A percentile compares a stretch with the other conserved stretches of the same genome.
phyloP scores from a whole-genome alignment of 2,888 invertebrate species.

The Cerastis leucographa region DNA sequence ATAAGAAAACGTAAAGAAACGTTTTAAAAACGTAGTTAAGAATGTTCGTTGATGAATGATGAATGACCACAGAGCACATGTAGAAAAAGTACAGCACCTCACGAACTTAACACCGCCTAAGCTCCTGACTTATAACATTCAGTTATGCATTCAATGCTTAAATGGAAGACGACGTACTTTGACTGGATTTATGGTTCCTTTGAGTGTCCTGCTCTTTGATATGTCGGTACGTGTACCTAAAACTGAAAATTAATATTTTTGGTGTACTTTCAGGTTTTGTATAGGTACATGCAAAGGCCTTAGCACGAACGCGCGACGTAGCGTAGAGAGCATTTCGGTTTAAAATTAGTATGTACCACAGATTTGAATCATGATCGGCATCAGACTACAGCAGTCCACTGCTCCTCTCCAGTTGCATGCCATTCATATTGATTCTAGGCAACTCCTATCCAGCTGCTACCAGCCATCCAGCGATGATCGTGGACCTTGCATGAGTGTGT shows the following conservation, averaged over 20 bases:
- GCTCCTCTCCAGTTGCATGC: neutral
- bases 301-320: neutral
- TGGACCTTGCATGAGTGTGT: neutral
- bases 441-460: neutral
- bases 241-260: constrained; percentile 41
- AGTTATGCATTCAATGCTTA: constrained; percentile 60
- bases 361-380: neutral
- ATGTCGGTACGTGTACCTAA: constrained; percentile 25
- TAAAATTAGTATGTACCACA: neutral
- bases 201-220: constrained; percentile 60
- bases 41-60: neutral
- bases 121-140: constrained; percentile 30
- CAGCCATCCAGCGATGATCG: neutral
- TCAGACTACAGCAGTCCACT: neutral
- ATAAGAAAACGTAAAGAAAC: too few species aligned
- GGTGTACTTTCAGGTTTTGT: neutral
- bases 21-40: too few species aligned
- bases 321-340: neutral
- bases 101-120: neutral
- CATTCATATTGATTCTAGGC: neutral
- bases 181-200: constrained; percentile 62
- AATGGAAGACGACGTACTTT: constrained; percentile 63
- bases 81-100: neutral
- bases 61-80: neutral
- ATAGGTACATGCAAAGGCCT: neutral